Evolutionary conservation across 2,797 vertebrate species (phyloP).

Genomic region (Lacerta agilis): DNA sequence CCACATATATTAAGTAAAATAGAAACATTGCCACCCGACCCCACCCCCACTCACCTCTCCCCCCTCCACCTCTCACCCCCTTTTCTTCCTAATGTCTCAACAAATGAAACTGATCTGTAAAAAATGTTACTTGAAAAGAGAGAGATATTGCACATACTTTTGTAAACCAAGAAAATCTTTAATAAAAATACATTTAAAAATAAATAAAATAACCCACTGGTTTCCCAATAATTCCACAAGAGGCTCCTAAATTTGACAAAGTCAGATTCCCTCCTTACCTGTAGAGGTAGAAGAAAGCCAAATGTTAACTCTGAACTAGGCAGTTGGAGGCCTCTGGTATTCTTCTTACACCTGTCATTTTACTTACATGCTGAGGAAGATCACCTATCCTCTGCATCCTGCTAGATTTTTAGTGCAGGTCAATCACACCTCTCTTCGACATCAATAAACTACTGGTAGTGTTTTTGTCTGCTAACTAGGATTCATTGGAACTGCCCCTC

Average conservation of each 20-base stretch:
- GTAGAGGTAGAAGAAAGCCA: neutral
- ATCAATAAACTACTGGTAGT: neutral
- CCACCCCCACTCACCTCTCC: no score
- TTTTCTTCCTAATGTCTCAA: no score
- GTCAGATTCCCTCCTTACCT: neutral
- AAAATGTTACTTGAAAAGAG: no score
- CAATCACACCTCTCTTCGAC: neutral
- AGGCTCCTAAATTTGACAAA: neutral
- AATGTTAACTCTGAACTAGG: neutral
- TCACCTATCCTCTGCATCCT: neutral
- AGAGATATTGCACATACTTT: no score
- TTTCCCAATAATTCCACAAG: neutral
- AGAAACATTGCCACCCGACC: no score
- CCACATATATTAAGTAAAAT: no score
- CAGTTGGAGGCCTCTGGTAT: neutral
- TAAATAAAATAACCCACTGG: neutral
- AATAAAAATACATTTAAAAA: no score
- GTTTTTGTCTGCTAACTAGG: conserved; percentile 39
- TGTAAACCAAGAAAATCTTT: no score
- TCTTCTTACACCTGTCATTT: neutral
- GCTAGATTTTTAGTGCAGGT: neutral
- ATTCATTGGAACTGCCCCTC: neutral
- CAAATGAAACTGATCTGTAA: no score
- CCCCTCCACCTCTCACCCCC: no score
- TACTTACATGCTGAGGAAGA: neutral